Evolutionary conservation across 2,888 invertebrate genomes (phyloP), one percentile per base, ranked within the genome.

Genomic region (Ennomos erosarius): DNA sequence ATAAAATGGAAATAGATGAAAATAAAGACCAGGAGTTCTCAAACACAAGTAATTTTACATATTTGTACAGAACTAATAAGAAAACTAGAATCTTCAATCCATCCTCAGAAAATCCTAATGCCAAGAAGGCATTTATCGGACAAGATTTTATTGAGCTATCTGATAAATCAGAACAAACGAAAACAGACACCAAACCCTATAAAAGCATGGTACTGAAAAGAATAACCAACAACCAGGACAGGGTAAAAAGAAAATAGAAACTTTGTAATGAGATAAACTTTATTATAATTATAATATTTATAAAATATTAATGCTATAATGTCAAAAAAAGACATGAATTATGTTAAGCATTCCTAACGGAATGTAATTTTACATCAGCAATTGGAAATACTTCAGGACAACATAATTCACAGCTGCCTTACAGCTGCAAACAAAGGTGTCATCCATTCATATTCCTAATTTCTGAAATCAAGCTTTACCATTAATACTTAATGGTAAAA

Each of bases 271-370:
- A 71, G 62, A 68, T 65, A 65, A 61, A 59, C 16, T 63, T 58
- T 61, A 74, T 73, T 74, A 57, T 38, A 52, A 37, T 58, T 54
- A 49, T 69, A 79, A 82, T 80, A 82, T 81, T 80, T 81, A 79
- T 75, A 81, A 79, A 76, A 78, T 79, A 79, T 74, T 81, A 83
- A 73, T 77, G 68, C 79, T 83, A 85, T 75, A 74, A 87, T 90
- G 89, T 90, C 89, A 84, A 87, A 88, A 65, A 90, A 85, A 84
- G 87, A 90, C 88, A 88, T 78, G 69, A 71, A 78, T 76, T 77
- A 76, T 82, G 68, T 78, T 81, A 79, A 68, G 74, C 84, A 89
- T 87, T 87, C 86, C 87, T 70, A 77, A 50, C 71, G 82, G 85
- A 90, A 89, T 86, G 81, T 80, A 65, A 67, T 63, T 59, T 70